Percentiles rank a stretch among this genome's conserved stretches.
Evolutionary conservation across 2,888 invertebrate genomes (phyloP).

Genomic region (Prenolepis imparis): DNA sequence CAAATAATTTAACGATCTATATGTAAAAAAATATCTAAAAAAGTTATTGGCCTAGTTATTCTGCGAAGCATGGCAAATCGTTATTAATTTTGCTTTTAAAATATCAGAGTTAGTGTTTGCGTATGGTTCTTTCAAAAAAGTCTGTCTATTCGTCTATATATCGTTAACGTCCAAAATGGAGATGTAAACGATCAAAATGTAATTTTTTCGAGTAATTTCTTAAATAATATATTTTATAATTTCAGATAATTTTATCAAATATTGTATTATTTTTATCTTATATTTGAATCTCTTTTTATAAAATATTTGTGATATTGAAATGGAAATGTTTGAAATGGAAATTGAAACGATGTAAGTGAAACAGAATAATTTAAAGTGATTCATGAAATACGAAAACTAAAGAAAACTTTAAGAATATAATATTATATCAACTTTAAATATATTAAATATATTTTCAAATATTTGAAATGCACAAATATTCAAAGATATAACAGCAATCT

Average conservation of each 20-base stretch:
- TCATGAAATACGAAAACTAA: background rate
- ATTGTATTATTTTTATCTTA: background rate
- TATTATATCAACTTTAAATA: background rate
- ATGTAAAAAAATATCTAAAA: conserved; percentile 23
- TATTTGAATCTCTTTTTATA: background rate
- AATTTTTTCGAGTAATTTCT: background rate
- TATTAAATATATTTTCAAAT: background rate
- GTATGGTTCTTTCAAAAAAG: conserved; percentile 21
- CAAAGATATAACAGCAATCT: conserved; percentile 8
- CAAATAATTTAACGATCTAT: conserved; percentile 38
- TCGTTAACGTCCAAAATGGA: background rate
- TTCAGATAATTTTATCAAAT: background rate
- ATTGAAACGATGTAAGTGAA: background rate
- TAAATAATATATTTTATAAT: background rate
- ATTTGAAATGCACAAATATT: background rate
- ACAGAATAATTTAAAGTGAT: background rate
- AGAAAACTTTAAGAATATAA: background rate
- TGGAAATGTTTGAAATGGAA: background rate
- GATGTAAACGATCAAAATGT: background rate
- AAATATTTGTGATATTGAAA: background rate
- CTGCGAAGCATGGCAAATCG: conserved; percentile 20
- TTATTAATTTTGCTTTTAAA: conserved; percentile 36
- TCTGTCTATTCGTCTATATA: background rate
- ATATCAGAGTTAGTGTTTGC: background rate
- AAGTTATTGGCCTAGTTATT: conserved; percentile 24